These are phyloP conservation scores for Ricordea florida DNA, from an alignment of 92 coral and sea anemone species.

Conservation along the genomic window DNA sequence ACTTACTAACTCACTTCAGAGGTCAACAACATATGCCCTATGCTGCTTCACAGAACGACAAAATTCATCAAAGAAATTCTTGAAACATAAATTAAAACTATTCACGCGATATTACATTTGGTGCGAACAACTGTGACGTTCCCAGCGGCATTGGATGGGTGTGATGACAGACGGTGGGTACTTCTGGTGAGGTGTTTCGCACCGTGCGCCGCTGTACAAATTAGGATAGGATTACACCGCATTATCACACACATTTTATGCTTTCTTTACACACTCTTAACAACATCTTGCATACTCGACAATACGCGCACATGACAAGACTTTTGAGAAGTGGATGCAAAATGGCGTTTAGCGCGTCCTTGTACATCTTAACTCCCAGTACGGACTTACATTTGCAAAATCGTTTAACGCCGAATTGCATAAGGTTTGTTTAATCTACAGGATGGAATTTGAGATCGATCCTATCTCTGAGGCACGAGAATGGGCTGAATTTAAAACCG, in stretches of 20 bases:
- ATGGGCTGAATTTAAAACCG: not conserved
- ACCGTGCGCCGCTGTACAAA: constrained; percentile 1
- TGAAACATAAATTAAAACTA: not conserved
- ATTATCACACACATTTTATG: constrained; percentile 3
- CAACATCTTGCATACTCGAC: not conserved
- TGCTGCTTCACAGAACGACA: constrained; percentile 16
- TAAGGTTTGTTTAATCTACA: constrained; percentile 28
- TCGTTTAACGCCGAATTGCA: not conserved
- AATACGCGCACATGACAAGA: not conserved
- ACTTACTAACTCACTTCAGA: no score
- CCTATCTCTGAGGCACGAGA: constrained; percentile 22
- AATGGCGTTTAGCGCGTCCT: not conserved
- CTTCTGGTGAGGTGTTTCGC: not conserved
- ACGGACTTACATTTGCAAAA: constrained; percentile 27
- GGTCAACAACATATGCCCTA: constrained; percentile 79
- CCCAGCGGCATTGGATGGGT: constrained; percentile 1
- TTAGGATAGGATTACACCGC: constrained; percentile 16
- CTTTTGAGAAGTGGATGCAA: not conserved
- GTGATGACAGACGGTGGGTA: constrained; percentile 27
- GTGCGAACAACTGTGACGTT: not conserved
- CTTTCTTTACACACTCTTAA: constrained; percentile 11
- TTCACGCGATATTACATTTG: not conserved
- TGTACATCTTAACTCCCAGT: not conserved
- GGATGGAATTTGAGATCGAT: constrained; percentile 43
- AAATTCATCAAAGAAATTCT: not conserved